Base-by-base conservation (phyloP, 2,113 vertebrate species). In the Turnix velox region DNA sequence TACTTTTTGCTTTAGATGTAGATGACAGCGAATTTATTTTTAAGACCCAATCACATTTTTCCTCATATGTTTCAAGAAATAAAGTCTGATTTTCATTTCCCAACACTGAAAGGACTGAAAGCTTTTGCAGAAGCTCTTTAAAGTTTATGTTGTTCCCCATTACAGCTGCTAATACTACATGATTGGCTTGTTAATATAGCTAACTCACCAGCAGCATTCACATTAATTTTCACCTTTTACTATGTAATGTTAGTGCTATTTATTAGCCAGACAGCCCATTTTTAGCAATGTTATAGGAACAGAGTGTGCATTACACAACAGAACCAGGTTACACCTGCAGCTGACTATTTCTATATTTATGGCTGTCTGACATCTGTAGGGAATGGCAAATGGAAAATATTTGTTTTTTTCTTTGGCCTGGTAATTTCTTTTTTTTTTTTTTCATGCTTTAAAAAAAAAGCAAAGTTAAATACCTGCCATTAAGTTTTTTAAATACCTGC, bases 391-490 rank as follows among this genome's bases (percentile, higher is more conserved):
- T 96, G 92, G 92, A 91, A 94, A 93, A 84, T 96, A 85, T 72
- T 95, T 95, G 82, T 59, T 93, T 92, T 92, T 91, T 77, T 69
- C 73, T 88, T 74, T 79, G 52, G 82, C 57, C 91, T 63, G 66
- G 63, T 28, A 35, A 62, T 87, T 75, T 27, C 77, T 92, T 35
- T 92, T 87, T 87, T 88, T 27, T 79, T 92, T 35, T 92, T 87
- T 87, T 88, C 39, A 88, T 75, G 63, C 90, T 95, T 96, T 95
- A 96, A 95, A 97, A 96, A 95, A 95, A 93, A 96, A 96, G 71
- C 4, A 1, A 94, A 95, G 88, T 83, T 59, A 84, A 92, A 94
- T 87, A 93, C 63, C 77, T 95, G 95, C 77, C 71, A 94, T 92
- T 95, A 96, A 97, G 22, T 46, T 82, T 88, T 95, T 97, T 83